phyloP scores from a whole-genome alignment of 2,113 vertebrate genomes.

The Hydrochoerus hydrochaeris region DNA sequence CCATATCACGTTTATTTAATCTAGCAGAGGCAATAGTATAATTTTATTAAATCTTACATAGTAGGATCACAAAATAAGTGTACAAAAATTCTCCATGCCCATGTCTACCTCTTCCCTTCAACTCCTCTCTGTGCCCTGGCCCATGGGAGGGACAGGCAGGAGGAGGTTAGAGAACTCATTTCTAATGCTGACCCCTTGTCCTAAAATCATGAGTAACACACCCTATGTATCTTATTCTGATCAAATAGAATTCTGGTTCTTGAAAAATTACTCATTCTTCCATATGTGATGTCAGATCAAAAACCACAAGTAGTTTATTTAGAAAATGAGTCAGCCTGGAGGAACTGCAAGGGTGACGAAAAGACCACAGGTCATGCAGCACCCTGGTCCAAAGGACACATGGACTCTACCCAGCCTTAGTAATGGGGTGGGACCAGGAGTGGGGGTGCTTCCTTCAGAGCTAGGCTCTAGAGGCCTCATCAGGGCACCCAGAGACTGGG shows the following conservation, averaged over 20 bases:
- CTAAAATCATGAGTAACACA: slow-evolving; percentile 67
- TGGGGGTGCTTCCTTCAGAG: slow-evolving; percentile 18
- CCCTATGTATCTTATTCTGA: slow-evolving; percentile 54
- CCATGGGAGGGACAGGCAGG: not conserved
- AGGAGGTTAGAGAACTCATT: not conserved
- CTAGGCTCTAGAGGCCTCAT: not conserved
- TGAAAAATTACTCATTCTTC: slow-evolving; percentile 78
- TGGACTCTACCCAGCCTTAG: slow-evolving; percentile 34
- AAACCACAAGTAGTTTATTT: slow-evolving; percentile 75
- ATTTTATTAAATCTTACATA: slow-evolving; percentile 16
- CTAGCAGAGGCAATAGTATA: not conserved
- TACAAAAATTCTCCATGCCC: not conserved
- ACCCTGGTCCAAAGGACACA: slow-evolving; percentile 56
- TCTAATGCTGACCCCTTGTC: slow-evolving; percentile 57
- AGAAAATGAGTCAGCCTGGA: slow-evolving; percentile 79
- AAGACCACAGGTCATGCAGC: slow-evolving; percentile 48
- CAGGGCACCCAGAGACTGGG: not conserved
- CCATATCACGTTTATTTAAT: slow-evolving; percentile 25
- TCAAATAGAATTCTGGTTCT: slow-evolving; percentile 70
- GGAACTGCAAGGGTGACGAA: slow-evolving; percentile 68
- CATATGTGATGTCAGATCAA: slow-evolving; percentile 73
- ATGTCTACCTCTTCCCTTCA: not conserved
- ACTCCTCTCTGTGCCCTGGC: not conserved
- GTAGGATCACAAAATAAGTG: not conserved
- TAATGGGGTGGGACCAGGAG: not conserved